These are phyloP conservation scores for Pseudopodoces humilis DNA, from an alignment of 2,113 vertebrate species.

Conservation along the genomic window DNA sequence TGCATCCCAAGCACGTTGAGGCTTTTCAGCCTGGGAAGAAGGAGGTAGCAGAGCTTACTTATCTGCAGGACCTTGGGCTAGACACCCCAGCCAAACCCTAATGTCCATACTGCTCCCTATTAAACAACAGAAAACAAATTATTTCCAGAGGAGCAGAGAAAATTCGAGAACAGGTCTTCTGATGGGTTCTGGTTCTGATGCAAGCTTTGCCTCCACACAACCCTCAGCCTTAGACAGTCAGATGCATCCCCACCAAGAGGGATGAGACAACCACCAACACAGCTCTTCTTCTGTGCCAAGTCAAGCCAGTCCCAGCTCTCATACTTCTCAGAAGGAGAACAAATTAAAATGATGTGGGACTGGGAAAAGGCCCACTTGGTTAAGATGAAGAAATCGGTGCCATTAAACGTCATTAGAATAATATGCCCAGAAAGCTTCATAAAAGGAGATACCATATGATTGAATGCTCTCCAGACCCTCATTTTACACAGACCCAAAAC, in stretches of 20 bases:
- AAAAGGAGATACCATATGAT: constrained; percentile 27
- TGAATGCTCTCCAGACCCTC: constrained; percentile 47
- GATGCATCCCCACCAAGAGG: neutral
- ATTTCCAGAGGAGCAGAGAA: neutral
- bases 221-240: neutral
- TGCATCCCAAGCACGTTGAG: neutral
- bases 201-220: neutral
- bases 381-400: constrained; percentile 44
- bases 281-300: neutral
- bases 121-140: neutral
- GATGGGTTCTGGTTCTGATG: neutral
- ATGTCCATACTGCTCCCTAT: neutral
- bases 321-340: neutral
- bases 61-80: neutral
- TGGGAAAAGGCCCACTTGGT: constrained; percentile 26
- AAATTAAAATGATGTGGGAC: neutral
- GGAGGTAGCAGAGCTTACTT: neutral
- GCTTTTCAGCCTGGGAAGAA: neutral
- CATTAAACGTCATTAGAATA: constrained; percentile 47
- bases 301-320: neutral
- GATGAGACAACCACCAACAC: neutral
- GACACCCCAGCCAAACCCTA: neutral
- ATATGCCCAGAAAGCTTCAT: constrained; percentile 49
- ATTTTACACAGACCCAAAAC: constrained; percentile 16
- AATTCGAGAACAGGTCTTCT: neutral